Base-by-base conservation (phyloP, 2,888 invertebrate species). In the Drosophila eohydei region DNA sequence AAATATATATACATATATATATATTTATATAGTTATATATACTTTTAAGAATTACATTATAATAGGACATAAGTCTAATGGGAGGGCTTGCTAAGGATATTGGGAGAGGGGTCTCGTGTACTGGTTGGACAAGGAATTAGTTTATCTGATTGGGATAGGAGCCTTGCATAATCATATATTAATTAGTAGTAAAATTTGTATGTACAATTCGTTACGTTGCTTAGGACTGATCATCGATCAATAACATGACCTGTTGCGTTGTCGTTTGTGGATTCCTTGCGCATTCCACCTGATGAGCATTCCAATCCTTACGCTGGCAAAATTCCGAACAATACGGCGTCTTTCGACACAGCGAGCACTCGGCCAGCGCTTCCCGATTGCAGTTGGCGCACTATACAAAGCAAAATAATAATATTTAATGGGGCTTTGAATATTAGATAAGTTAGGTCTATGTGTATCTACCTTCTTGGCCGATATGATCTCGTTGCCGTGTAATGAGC, bases 221-320 rank as follows among this genome's bases (percentile, higher is more conserved):
- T 92, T 92, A 93, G 86, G 92, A 91, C 87, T 95, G 94, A 90
- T 96, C 96, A 92, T 97, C 97, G 16, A 97, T 97, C 78, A 97
- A 96, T 51, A 97, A 94, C 97, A 97, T 97, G 76, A 97, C 97
- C 58, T 96, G 96, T 92, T 96, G 96, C 94, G 81, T 96, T 94
- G 81, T 95, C 94, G 59, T 96, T 95, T 92, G 97, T 95, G 93
- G 93, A 89, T 91, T 95, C 69, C 96, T 94, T 44, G 96, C 95
- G 91, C 97, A 97, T 92, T 97, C 97, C 71, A 97, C 96, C 92
- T 97, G 97, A 93, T 96, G 97, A 43, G 96, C 95, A 16, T 95
- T 95, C 97, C 97, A 97, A 93, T 97, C 97, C 92, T 97, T 97
- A 78, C 97, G 95, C 93, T 97, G 97, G 92, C 97, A 97, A 93